Evolutionary conservation across 2,888 invertebrate genomes (phyloP), one percentile per base, ranked within the genome.

Genomic region (Aquatica leii): DNA sequence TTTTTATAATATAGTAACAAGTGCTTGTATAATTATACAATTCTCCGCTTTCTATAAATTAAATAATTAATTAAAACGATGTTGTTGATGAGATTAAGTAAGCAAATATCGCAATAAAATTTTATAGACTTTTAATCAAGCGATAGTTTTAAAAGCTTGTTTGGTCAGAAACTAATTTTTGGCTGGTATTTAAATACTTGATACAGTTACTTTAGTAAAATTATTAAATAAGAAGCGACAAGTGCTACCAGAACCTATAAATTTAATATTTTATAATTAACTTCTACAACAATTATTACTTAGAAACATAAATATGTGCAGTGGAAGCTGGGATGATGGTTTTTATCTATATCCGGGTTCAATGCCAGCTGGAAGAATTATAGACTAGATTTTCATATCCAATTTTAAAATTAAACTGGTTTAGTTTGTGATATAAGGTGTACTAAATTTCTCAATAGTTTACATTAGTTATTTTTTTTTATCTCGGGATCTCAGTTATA

Each of bases 401-500:
- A n/a, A 49, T 49, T 21, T 49, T 17, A 24, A 49, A 49, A 21
- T n/a, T 24, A 49, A 49, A 49, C 49, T 49, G 49, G 49, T 49
- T 49, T 49, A 24, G 21, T 21, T 3, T 46, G 49, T 24, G 49
- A 20, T 49, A 49, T 17, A 49, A 49, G 24, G 49, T 49, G 49
- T 21, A 20, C 49, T 18, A 49, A 49, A 49, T 49, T 49, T 12
- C 20, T 49, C 49, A 49, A 49, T 49, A 49, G 49, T 49, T 49
- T 17, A 17, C 49, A 49, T 49, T 49, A 49, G 49, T 12, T 49
- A 49, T 20, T 43, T 43, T 12, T 40, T 49, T 49, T 49, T 21
- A 49, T 49, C 17, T 49, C n/a, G n/a, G n/a, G n/a, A n/a, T n/a
- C n/a, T n/a, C n/a, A n/a, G 2, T 21, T 49, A 49, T 15, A 15